phyloP scores from a whole-genome alignment of 2,797 vertebrate genomes.

The Poecile montanus region DNA sequence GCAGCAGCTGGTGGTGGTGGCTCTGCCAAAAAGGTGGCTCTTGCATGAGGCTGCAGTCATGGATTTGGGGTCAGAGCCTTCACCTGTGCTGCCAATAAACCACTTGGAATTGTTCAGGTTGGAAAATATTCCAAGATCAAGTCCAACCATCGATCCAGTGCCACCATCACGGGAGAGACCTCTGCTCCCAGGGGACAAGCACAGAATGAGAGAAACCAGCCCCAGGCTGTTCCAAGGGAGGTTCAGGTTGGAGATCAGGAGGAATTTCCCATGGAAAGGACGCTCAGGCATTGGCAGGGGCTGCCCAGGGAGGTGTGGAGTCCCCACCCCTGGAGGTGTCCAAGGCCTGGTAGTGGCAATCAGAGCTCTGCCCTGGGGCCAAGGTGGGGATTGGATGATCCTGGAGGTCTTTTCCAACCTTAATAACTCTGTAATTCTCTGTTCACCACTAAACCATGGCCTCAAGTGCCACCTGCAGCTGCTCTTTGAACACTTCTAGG shows the following conservation, averaged over 20 bases:
- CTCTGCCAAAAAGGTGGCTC: neutral
- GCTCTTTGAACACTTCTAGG: neutral
- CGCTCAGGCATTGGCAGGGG: rapidly evolving
- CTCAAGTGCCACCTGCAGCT: neutral
- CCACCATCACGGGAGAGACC: rapidly evolving
- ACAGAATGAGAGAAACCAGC: neutral
- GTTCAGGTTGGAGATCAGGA: neutral
- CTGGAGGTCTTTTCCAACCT: neutral
- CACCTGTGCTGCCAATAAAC: neutral
- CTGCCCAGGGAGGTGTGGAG: neutral
- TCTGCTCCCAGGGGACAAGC: neutral
- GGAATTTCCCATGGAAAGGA: neutral
- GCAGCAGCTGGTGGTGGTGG: neutral
- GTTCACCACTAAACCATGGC: neutral
- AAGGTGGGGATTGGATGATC: rapidly evolving
- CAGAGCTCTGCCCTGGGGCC: neutral
- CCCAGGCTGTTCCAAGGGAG: neutral
- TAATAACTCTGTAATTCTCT: neutral
- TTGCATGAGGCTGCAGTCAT: no score
- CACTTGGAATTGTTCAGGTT: rapidly evolving
- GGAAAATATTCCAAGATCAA: neutral
- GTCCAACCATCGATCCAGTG: neutral
- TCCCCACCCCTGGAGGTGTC: neutral
- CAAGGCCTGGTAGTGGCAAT: rapidly evolving
- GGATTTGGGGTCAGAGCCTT: neutral